Conservation (phyloP, 2,797 vertebrate genomes). For the Phylloscopus collybita region DNA sequence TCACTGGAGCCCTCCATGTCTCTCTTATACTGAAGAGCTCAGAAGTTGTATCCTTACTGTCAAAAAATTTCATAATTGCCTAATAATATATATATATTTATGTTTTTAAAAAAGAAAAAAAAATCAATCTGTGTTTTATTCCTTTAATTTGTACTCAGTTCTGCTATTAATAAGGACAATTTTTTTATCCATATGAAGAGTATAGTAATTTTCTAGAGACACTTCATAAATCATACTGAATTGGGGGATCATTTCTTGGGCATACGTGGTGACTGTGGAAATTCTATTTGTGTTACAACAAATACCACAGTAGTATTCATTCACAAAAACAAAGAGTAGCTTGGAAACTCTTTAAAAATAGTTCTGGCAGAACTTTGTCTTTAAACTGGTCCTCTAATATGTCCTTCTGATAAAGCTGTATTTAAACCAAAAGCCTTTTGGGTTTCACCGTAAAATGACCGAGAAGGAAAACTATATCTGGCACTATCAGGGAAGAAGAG, state of each 20-base stretch:
- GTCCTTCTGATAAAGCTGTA: slow-evolving; percentile 43
- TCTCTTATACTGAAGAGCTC: background rate
- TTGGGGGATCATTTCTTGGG: background rate
- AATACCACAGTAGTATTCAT: slow-evolving; percentile 46
- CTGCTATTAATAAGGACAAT: background rate
- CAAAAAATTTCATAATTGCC: background rate
- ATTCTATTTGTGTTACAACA: slow-evolving; percentile 44
- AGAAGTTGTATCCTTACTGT: background rate
- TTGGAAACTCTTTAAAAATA: slow-evolving; percentile 58
- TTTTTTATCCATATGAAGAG: background rate
- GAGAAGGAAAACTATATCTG: background rate
- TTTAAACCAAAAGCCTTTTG: slow-evolving; percentile 5
- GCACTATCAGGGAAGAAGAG: background rate
- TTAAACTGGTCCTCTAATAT: slow-evolving; percentile 16
- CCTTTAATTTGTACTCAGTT: background rate
- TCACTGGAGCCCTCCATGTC: background rate
- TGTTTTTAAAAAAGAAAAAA: background rate
- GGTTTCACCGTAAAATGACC: background rate
- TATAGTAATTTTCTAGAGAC: background rate
- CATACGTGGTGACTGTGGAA: background rate
- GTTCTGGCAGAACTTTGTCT: slow-evolving; percentile 53
- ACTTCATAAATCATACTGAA: slow-evolving; percentile 4
- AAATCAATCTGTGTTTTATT: background rate
- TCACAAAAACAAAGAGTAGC: slow-evolving; percentile 55
- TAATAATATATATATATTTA: background rate